A percentile compares a stretch with the other conserved stretches of the same genome.
These are phyloP conservation scores for Ctenoplectra terminalis DNA, from an alignment of 1,140 invertebrate species.

Conservation along the genomic window DNA sequence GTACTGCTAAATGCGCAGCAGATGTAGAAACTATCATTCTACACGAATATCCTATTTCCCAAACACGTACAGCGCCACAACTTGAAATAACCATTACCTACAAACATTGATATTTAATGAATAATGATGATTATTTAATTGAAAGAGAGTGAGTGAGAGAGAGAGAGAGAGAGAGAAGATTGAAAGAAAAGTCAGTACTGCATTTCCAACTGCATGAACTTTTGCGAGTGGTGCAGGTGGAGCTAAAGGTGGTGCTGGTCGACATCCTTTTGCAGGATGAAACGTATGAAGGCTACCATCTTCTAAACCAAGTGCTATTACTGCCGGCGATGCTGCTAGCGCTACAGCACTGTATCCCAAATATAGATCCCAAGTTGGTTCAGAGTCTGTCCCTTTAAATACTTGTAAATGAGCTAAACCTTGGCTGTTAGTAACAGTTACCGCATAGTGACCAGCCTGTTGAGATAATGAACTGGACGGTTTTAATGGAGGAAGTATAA, in stretches of 20 bases:
- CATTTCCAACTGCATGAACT: slow-evolving; percentile 77
- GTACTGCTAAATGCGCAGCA: slow-evolving; percentile 77
- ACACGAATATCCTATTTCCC: slow-evolving; percentile 79
- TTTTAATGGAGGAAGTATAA: slow-evolving; percentile 76
- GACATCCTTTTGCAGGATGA: slow-evolving; percentile 82
- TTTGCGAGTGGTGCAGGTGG: slow-evolving; percentile 85
- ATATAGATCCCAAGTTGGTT: slow-evolving; percentile 81
- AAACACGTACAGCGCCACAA: slow-evolving; percentile 80
- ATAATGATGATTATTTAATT: not conserved
- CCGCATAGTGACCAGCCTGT: slow-evolving; percentile 78
- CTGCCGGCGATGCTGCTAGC: slow-evolving; percentile 78
- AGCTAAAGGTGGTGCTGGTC: slow-evolving; percentile 86
- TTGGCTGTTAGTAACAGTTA: slow-evolving; percentile 77
- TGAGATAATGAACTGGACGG: slow-evolving; percentile 75
- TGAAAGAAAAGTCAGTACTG: slow-evolving; percentile 60
- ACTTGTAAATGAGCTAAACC: slow-evolving; percentile 82
- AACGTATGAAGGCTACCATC: slow-evolving; percentile 88
- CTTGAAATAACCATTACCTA: slow-evolving; percentile 81
- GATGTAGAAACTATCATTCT: slow-evolving; percentile 79
- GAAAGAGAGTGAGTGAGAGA: too few species aligned
- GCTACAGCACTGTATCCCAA: slow-evolving; percentile 79
- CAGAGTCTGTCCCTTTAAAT: slow-evolving; percentile 83
- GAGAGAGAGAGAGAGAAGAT: not conserved
- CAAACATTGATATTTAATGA: not conserved
- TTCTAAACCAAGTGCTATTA: slow-evolving; percentile 86